These are phyloP conservation scores for Monopis laevigella DNA, from an alignment of 2,888 invertebrate species.

Conservation along the genomic window DNA sequence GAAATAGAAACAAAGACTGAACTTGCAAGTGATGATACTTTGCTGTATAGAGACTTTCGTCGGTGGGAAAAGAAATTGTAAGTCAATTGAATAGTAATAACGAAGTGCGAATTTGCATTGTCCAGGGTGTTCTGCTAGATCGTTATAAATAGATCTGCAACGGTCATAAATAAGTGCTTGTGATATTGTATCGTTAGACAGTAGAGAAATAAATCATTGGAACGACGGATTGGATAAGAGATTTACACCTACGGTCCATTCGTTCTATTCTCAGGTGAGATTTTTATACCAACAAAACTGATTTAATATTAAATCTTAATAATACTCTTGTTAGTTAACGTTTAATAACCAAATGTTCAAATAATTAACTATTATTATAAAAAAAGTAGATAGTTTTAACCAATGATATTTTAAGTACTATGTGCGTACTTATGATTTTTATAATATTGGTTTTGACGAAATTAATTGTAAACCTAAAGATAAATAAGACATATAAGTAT, in stretches of 20 bases:
- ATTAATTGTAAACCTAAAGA: too few relatives aligned
- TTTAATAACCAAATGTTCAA: too few relatives aligned
- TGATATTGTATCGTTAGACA: constrained; percentile 38
- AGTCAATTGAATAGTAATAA: constrained; percentile 32
- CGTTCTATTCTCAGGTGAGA: too few relatives aligned
- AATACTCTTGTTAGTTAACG: too few relatives aligned
- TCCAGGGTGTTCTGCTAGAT: constrained; percentile 32
- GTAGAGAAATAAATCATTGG: constrained; percentile 38
- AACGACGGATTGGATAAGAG: constrained; percentile 26
- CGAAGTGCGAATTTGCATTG: constrained; percentile 45
- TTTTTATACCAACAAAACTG: too few relatives aligned
- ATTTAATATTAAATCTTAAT: too few relatives aligned
- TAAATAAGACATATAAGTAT: too few relatives aligned
- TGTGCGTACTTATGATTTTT: too few relatives aligned
- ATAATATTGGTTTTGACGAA: too few relatives aligned
- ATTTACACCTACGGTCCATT: constrained; percentile 8
- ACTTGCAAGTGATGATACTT: background rate
- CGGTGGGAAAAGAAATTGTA: constrained; percentile 23
- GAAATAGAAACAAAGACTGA: background rate
- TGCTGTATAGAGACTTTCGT: constrained; percentile 1
- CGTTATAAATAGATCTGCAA: constrained; percentile 36
- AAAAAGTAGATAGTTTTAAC: too few relatives aligned
- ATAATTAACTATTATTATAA: too few relatives aligned
- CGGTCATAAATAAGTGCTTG: constrained; percentile 40
- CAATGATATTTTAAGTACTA: too few relatives aligned